Evolutionary conservation across 1,140 invertebrate genomes (phyloP), one percentile per base, ranked within the genome.

Genomic region (Philaenus spumarius): DNA sequence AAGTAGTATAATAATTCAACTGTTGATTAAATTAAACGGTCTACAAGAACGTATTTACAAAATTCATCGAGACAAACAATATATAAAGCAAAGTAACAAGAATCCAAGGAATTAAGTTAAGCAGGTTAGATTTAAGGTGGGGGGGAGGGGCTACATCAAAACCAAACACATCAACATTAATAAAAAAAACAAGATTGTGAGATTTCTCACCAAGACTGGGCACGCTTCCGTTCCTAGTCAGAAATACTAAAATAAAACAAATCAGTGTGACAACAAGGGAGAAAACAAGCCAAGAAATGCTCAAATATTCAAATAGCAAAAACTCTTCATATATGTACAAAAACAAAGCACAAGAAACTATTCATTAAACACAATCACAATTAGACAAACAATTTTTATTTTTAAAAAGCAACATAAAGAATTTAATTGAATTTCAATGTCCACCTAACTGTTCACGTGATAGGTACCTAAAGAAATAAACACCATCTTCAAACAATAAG

Each of bases 151-250:
- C 30, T 37, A 48, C 17, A 46, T 19, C 43, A 47, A 40, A 58
- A 62, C 59, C 58, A 63, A n/a, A 60, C 24, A 58, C 42, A 59
- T 43, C 53, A 47, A 65, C 59, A 69, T 50, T 63, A 66, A 58
- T 59, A 67, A 64, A 46, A 62, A 73, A 72, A 73, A 73, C 64
- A 73, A 74, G 64, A 73, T 70, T 70, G 46, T 64, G 64, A 77
- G 77, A 77, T 77, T 77, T 80, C 82, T 84, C 81, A 84, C 82
- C 82, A 76, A 82, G 73, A 76, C 81, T 81, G 76, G 81, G 80
- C 73, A 83, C 77, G 75, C 80, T 80, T 81, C 82, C 82, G 74
- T 82, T 82, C 82, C 82, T 84, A 82, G 82, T 78, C 77, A 83
- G 82, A 79, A 82, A 80, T 78, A 83, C 81, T 83, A 80, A 74